Base-by-base conservation (phyloP, 2,113 vertebrate genomes). In the Nibea albiflora region DNA sequence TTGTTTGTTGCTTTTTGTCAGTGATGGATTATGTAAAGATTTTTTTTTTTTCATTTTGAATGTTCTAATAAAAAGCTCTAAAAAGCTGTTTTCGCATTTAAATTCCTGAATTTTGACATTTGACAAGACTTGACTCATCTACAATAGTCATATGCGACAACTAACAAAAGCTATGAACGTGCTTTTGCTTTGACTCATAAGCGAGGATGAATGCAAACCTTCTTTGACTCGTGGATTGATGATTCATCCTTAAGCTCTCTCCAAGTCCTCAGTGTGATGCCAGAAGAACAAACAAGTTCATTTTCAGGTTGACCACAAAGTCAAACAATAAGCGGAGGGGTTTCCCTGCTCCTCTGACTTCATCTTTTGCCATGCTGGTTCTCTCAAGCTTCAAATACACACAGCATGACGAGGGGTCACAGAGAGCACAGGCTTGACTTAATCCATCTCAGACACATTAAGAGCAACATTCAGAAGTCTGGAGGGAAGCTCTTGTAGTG, bases 21-120 rank as follows among this genome's bases (percentile, higher is more conserved):
- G 73, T 90, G 85, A 88, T 76, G 42, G 71, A 86, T 84, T 81
- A 79, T 92, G 90, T 85, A 77, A 89, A 85, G 77, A 84, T 61
- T 60, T 80, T 91, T 88, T 81, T 85, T 80, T 91, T 73, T 79
- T 82, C 64, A 83, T 73, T 93, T 92, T 89, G 73, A 92, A 90
- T 93, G 92, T 95, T 90, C 84, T 65, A 93, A 92, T 94, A 94
- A 95, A 90, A 93, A 92, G 82, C 89, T 89, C 82, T 74, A 58
- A 81, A 88, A 88, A 88, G 84, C 62, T 73, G 39, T 35, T 53
- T 65, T 66, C n/a, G 78, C 3, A 17, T 85, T 81, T 69, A 0
- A 65, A 60, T 76, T 20, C 6, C 7, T 65, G 53, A 22, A 44
- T 78, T n/a, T 22, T 68, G 19, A 49, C 6, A 31, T 31, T 31